These are phyloP conservation scores for Phania funesta DNA, from an alignment of 2,888 invertebrate species.

Conservation along the genomic window DNA sequence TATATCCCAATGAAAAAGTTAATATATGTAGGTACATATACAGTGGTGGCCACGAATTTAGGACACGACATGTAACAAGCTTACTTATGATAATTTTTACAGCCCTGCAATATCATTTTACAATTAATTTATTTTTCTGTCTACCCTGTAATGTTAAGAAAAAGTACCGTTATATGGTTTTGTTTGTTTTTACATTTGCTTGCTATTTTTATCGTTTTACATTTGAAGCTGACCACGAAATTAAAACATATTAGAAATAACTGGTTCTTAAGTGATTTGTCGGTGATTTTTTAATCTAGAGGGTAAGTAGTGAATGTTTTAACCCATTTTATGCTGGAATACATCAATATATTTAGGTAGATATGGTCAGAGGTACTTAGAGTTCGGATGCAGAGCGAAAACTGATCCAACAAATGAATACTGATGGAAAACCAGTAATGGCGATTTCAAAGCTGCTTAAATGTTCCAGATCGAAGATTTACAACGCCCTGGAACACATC, in stretches of 20 bases:
- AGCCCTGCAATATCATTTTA: not conserved
- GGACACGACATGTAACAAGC: not conserved
- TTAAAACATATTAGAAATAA: not conserved
- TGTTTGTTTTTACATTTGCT: not conserved
- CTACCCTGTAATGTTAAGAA: not conserved
- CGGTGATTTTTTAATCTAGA: constrained; percentile 1
- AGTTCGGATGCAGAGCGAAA: constrained; percentile 12
- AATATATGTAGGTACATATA: no score
- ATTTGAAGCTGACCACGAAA: not conserved
- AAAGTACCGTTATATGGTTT: not conserved
- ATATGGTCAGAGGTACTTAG: not conserved
- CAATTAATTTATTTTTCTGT: not conserved
- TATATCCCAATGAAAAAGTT: no score
- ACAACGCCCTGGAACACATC: constrained; percentile 4
- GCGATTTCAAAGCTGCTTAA: not conserved
- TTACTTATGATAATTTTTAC: not conserved
- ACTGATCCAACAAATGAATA: not conserved
- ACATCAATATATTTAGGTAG: not conserved
- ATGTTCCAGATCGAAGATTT: constrained; percentile 12
- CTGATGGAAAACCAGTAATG: constrained; percentile 11
- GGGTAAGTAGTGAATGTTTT: not conserved
- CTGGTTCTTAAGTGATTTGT: constrained; percentile 6
- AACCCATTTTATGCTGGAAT: not conserved
- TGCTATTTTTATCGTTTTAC: not conserved
- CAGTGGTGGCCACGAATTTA: no score